Percentiles rank a stretch among this genome's conserved stretches.
phyloP scores from a whole-genome alignment of 1,140 invertebrate species.

The Microvelia longipes region DNA sequence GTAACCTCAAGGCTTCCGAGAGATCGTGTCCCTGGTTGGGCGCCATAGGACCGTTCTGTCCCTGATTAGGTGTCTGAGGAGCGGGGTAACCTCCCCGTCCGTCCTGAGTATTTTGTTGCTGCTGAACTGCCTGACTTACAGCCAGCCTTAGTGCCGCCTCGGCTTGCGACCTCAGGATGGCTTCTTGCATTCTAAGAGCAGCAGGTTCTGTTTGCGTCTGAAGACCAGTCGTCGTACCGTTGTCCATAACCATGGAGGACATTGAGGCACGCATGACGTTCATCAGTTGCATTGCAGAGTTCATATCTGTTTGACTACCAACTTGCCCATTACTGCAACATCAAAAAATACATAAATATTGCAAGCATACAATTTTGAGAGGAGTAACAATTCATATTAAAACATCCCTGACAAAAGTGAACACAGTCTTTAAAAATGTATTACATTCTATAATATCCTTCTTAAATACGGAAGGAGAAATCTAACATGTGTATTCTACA shows the following conservation, averaged over 20 bases:
- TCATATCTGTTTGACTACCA: constrained; percentile 17
- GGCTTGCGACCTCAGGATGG: constrained; percentile 61
- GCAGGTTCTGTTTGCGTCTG: constrained; percentile 33
- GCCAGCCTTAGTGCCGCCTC: constrained; percentile 64
- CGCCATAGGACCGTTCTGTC: neutral
- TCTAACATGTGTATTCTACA: no score
- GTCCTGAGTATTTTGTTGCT: constrained; percentile 29
- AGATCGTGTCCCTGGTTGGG: constrained; percentile 1
- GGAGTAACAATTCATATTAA: no score
- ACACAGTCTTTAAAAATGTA: no score
- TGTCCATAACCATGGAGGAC: constrained; percentile 30
- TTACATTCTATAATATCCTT: no score
- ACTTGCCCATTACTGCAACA: constrained; percentile 20
- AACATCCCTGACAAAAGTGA: no score
- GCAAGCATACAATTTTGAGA: no score
- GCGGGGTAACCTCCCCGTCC: constrained; percentile 32
- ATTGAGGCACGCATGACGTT: constrained; percentile 31
- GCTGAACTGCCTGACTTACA: constrained; percentile 39
- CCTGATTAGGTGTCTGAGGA: constrained; percentile 32
- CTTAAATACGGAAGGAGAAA: no score
- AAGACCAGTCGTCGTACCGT: constrained; percentile 36
- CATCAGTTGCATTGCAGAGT: constrained; percentile 24
- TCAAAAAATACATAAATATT: neutral
- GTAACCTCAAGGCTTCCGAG: constrained; percentile 7
- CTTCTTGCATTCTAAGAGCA: constrained; percentile 58